Base-by-base conservation (phyloP, 2,797 vertebrate genomes). In the Sitta carolinensis region DNA sequence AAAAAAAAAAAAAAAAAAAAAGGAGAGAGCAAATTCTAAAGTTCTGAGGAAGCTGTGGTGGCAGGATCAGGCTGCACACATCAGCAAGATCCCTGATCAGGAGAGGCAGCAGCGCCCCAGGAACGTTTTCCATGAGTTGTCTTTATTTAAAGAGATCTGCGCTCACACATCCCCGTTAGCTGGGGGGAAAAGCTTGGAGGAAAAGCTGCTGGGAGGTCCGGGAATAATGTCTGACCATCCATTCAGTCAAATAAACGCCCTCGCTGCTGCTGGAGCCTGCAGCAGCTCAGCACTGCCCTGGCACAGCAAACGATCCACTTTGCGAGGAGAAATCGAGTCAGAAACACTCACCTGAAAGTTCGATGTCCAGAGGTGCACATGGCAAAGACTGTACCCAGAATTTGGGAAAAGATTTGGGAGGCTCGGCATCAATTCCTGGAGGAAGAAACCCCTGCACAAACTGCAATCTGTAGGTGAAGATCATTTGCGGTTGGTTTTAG, bases 21-120 rank as follows among this genome's bases (percentile, higher is more conserved):
- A 42, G 7, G 50, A 87, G 18, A 75, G 91, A 92, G 73, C 85
- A 93, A 93, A 94, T 93, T 94, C 87, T 94, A 21, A 94, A 94
- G 87, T 86, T 79, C 50, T 88, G 79, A 38, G 63, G 91, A 79
- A 87, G 91, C 70, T 55, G 68, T 40, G 82, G 90, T 58, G 62
- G 40, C 66, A 84, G 48, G 15, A 66, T 57, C 73, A 81, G 76
- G 19, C 84, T 91, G 82, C 84, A 67, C 16, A 78, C 73, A 88
- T 64, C 91, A 92, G 94, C 88, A 86, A 34, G 78, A 55, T 73
- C 47, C 51, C 45, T 52, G 51, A 7, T 11, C 43, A 14, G 40
- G n/a, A 72, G 16, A 78, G 19, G 82, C 76, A 82, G 48, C 29
- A 2, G 16, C 55, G 21, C 47, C 57, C 58, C 68, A 7, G 38